Base-by-base conservation (phyloP, 2,797 vertebrate species). In the Hydrophis major region DNA sequence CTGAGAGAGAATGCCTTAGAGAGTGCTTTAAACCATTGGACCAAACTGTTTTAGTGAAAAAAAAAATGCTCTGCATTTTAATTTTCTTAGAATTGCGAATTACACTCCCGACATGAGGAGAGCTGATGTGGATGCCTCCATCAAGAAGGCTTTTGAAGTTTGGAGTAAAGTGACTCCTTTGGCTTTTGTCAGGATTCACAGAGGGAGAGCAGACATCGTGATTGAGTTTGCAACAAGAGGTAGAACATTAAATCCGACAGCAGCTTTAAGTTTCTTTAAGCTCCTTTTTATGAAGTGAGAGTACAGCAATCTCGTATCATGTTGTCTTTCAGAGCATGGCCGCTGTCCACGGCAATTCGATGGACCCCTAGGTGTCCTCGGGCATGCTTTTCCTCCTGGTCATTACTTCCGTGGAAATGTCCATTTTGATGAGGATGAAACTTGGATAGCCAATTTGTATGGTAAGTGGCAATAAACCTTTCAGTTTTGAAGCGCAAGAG, bases 381-480 rank as follows among this genome's bases (percentile, higher is more conserved):
- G 98, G 93, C 98, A 99, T 0, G 98, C 98, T 50, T 99, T 99
- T 94, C 98, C 98, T 91, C 98, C 98, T 13, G 98, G 98, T 59
- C 96, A 89, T 50, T 98, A 97, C 63, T 95, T 98, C 28, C 98
- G 98, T 22, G 98, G 98, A 92, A 98, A 99, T 37, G 97, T 98
- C 47, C 99, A 99, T 95, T 99, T 99, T 90, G 98, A 99, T 88
- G 98, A 99, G 12, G 98, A 99, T 94, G 98, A 99, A 97, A 97
- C 97, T 0, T 99, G 98, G 98, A 98, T 97, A 4, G 96, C 91
- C 91, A 97, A 96, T 50, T 96, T 95, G 88, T 60, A 16, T 92
- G 97, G 98, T 98, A 94, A 93, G 97, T 42, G 61, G 22, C 50
- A 42, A 20, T 60, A 28, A 13, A 18, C 1, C 42, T 2, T 5